A percentile compares a stretch with the other conserved stretches of the same genome.
Evolutionary conservation across 2,113 vertebrate genomes (phyloP).

Genomic region (Lampris incognitus): DNA sequence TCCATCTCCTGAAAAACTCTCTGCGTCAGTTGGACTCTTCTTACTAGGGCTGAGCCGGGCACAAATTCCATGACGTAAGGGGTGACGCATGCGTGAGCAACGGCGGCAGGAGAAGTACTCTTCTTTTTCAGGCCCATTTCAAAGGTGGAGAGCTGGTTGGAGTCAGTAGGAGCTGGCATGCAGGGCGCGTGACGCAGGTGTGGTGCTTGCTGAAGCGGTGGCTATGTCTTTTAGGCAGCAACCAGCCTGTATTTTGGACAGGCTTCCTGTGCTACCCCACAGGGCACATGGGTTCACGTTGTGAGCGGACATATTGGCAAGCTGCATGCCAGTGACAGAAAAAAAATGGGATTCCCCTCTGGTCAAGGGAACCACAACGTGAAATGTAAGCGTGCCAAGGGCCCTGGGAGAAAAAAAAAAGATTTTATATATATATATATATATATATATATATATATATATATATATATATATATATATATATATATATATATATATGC

Average conservation of each 20-base stretch:
- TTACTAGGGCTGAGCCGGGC: neutral
- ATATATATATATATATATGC: neutral
- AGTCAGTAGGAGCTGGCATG: neutral
- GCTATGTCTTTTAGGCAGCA: slow-evolving; percentile 12
- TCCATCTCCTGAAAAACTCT: too few relatives aligned
- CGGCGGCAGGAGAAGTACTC: neutral
- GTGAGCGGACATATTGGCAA: slow-evolving; percentile 56
- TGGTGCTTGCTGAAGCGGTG: slow-evolving; percentile 15
- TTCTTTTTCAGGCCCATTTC: neutral
- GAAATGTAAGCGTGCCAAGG: slow-evolving; percentile 58
- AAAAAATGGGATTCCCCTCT: slow-evolving; percentile 55
- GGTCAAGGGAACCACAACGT: slow-evolving; percentile 56
- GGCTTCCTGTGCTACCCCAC: slow-evolving; percentile 42
- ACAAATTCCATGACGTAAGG: slow-evolving; percentile 55
- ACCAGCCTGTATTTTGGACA: neutral
- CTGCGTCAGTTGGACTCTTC: neutral
- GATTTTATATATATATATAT: neutral
- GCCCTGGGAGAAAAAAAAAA: slow-evolving; percentile 27
- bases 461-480: neutral
- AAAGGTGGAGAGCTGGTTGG: slow-evolving; percentile 58
- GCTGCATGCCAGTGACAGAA: slow-evolving; percentile 52
- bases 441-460: neutral
- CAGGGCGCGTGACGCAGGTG: slow-evolving; percentile 62
- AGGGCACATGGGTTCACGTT: slow-evolving; percentile 54
- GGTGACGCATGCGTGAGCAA: slow-evolving; percentile 8